These are phyloP conservation scores for Copidosoma floridanum DNA, from an alignment of 1,140 invertebrate species.

Conservation along the genomic window DNA sequence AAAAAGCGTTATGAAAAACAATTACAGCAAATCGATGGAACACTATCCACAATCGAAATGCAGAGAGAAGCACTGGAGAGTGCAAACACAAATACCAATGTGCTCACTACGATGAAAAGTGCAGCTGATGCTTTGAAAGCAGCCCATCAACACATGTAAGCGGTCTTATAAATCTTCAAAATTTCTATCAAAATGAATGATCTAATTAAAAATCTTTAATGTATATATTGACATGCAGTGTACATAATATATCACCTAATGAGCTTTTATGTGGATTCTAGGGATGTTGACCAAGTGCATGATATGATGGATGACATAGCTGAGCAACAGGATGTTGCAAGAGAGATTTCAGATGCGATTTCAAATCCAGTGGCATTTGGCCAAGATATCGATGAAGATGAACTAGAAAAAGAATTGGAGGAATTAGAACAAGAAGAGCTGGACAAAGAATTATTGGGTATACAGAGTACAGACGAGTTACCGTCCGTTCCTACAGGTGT, in stretches of 20 bases:
- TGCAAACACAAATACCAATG: constrained; percentile 98
- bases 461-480: constrained; percentile 61
- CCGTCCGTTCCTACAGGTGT: constrained; percentile 68
- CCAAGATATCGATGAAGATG: constrained; percentile 90
- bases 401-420: constrained; percentile 77
- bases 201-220: neutral
- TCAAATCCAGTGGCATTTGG: constrained; percentile 95
- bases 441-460: constrained; percentile 73
- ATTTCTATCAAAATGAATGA: neutral
- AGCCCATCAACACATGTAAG: constrained; percentile 95
- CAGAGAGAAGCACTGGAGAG: constrained; percentile 97
- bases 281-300: constrained; percentile 96
- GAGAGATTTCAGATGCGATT: constrained; percentile 98
- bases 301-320: constrained; percentile 99
- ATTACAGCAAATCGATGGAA: constrained; percentile 97
- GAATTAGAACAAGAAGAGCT: constrained; percentile 82
- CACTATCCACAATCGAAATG: constrained; percentile 96
- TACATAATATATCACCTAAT: too few relatives aligned
- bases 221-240: too few relatives aligned
- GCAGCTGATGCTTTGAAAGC: constrained; percentile 95
- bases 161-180: constrained; percentile 35
- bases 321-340: constrained; percentile 97
- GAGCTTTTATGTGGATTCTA: constrained; percentile 59
- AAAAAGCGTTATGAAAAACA: constrained; percentile 99
- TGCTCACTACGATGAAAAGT: constrained; percentile 93